Conservation (phyloP, 1,140 invertebrate species). For the Idris sp. region DNA sequence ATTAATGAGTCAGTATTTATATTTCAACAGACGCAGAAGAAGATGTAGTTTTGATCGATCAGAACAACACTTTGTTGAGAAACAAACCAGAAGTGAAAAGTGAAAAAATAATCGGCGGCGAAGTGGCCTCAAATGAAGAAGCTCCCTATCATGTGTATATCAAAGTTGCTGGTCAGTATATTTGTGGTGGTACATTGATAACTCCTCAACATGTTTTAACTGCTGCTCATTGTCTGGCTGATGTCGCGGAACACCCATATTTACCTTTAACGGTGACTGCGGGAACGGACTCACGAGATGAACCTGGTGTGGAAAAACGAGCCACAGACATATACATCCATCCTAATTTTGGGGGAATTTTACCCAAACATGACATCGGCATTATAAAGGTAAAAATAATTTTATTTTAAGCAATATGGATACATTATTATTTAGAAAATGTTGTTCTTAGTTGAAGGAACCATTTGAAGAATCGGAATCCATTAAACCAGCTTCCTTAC, state of each 20-base stretch:
- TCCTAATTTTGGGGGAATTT: not conserved
- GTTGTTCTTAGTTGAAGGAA: too few relatives aligned
- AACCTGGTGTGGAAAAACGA: constrained; percentile 19
- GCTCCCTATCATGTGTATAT: constrained; percentile 30
- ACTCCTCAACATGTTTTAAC: constrained; percentile 27
- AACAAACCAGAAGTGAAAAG: too few relatives aligned
- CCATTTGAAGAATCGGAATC: too few relatives aligned
- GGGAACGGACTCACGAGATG: constrained; percentile 15
- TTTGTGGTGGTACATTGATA: constrained; percentile 23
- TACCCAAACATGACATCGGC: constrained; percentile 7
- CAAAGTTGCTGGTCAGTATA: constrained; percentile 10
- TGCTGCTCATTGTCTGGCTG: constrained; percentile 22
- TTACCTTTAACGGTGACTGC: constrained; percentile 25
- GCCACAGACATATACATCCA: constrained; percentile 36
- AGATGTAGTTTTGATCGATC: too few relatives aligned
- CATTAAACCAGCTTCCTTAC: too few relatives aligned
- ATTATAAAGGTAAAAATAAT: constrained; percentile 35
- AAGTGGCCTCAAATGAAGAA: too few relatives aligned
- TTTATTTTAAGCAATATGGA: too few relatives aligned
- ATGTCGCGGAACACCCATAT: constrained; percentile 15
- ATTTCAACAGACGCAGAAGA: too few relatives aligned
- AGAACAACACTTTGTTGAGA: too few relatives aligned
- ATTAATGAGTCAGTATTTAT: too few relatives aligned
- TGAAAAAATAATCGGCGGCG: too few relatives aligned
- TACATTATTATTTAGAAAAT: too few relatives aligned